Percentiles rank a stretch among this genome's conserved stretches.
Conservation (phyloP, 2,888 invertebrate genomes). For the Brachycybe producta region DNA sequence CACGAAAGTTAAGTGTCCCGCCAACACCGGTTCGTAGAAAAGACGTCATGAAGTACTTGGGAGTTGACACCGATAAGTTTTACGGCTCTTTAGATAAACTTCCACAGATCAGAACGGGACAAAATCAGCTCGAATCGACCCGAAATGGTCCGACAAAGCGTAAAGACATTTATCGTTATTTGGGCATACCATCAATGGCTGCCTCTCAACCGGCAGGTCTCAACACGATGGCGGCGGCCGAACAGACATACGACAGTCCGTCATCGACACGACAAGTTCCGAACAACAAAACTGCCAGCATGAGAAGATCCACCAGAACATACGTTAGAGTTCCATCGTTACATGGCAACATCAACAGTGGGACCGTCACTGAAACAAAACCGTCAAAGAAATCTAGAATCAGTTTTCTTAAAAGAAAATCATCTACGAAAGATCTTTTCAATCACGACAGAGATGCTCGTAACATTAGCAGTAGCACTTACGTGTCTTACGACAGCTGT, state of each 20-base stretch:
- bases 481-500: neutral
- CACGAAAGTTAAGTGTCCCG: no score
- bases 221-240: conserved; percentile 7
- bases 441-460: neutral
- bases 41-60: conserved; percentile 15
- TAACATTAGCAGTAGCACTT: neutral
- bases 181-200: conserved; percentile 15
- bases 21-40: neutral
- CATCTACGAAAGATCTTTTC: neutral
- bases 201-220: conserved; percentile 10
- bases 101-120: neutral
- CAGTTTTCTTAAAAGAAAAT: conserved; percentile 4
- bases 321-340: conserved; percentile 5
- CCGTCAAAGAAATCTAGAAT: neutral
- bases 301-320: conserved; percentile 5
- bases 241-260: conserved; percentile 8
- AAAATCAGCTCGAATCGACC: neutral
- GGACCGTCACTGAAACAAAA: neutral
- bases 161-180: conserved; percentile 14
- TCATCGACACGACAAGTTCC: neutral
- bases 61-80: conserved; percentile 7
- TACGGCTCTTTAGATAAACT: conserved; percentile 11
- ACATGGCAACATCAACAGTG: neutral
- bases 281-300: neutral
- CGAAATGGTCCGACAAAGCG: neutral